These are phyloP conservation scores for Lepus oiostolus DNA, from an alignment of 2,797 vertebrate species.

Conservation along the genomic window DNA sequence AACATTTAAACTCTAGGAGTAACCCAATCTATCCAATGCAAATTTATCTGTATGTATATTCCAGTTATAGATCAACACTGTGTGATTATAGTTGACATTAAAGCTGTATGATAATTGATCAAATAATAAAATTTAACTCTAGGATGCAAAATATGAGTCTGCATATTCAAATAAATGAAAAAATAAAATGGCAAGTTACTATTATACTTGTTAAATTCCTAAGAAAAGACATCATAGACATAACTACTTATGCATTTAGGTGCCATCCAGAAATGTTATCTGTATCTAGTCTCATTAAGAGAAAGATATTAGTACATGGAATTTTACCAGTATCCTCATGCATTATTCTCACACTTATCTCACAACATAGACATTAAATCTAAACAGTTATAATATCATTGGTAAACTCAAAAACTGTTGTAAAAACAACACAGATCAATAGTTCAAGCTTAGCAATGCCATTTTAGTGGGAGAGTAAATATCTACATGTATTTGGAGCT, in stretches of 20 bases:
- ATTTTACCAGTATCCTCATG: not conserved
- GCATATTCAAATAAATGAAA: not conserved
- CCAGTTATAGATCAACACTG: not conserved
- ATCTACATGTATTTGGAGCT: not conserved
- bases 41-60: not conserved
- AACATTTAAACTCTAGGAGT: not conserved
- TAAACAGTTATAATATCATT: constrained; percentile 55
- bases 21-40: not conserved
- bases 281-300: constrained; percentile 14
- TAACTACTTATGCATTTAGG: not conserved
- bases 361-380: constrained; percentile 23
- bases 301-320: constrained; percentile 1
- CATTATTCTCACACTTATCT: not conserved
- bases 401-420: constrained; percentile 6
- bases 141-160: not conserved
- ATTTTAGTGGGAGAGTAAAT: constrained; percentile 49
- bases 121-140: not conserved
- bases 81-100: not conserved
- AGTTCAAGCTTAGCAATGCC: constrained; percentile 31
- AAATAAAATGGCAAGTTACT: not conserved
- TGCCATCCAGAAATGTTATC: not conserved
- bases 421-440: constrained; percentile 57
- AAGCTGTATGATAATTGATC: not conserved
- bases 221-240: not conserved
- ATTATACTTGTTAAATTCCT: not conserved